These are phyloP conservation scores for Centropyge bicolor DNA, from an alignment of 2,797 vertebrate species.

Conservation along the genomic window DNA sequence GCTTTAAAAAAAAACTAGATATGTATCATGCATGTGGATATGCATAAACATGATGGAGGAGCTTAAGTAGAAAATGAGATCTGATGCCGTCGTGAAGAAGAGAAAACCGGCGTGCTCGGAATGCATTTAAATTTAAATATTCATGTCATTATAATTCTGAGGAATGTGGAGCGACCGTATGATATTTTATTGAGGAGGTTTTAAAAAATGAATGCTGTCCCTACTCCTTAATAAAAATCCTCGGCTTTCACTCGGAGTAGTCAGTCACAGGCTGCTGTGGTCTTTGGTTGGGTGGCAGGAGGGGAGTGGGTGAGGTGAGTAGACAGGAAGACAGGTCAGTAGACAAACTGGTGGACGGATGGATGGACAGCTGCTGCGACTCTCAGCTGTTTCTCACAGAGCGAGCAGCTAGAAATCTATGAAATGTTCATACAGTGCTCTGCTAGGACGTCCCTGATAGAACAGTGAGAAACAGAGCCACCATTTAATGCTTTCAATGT, in stretches of 20 bases:
- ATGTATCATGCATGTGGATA: conserved; percentile 91
- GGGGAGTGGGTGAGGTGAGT: conserved; percentile 41
- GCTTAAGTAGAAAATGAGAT: conserved; percentile 92
- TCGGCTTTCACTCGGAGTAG: conserved; percentile 79
- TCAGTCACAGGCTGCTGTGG: conserved; percentile 64
- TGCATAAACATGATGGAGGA: conserved; percentile 91
- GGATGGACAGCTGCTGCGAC: conserved; percentile 8
- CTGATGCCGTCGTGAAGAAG: conserved; percentile 87
- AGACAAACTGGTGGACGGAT: conserved; percentile 5
- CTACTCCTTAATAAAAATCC: conserved; percentile 89
- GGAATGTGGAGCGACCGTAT: conserved; percentile 90
- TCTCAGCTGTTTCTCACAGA: not conserved
- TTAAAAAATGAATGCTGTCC: conserved; percentile 92
- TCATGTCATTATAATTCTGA: conserved; percentile 93
- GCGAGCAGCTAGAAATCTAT: conserved; percentile 2
- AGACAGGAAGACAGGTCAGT: conserved; percentile 28
- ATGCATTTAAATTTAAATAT: conserved; percentile 93
- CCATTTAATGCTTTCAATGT: not conserved
- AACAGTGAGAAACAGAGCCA: not conserved
- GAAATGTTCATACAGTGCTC: not conserved
- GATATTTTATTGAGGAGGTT: conserved; percentile 92
- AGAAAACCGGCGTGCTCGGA: conserved; percentile 84
- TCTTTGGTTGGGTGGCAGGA: conserved; percentile 73
- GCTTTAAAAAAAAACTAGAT: conserved; percentile 82
- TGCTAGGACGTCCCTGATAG: not conserved